These are phyloP conservation scores for Drosophila repletoides DNA, from an alignment of 1,140 invertebrate species.

Conservation along the genomic window DNA sequence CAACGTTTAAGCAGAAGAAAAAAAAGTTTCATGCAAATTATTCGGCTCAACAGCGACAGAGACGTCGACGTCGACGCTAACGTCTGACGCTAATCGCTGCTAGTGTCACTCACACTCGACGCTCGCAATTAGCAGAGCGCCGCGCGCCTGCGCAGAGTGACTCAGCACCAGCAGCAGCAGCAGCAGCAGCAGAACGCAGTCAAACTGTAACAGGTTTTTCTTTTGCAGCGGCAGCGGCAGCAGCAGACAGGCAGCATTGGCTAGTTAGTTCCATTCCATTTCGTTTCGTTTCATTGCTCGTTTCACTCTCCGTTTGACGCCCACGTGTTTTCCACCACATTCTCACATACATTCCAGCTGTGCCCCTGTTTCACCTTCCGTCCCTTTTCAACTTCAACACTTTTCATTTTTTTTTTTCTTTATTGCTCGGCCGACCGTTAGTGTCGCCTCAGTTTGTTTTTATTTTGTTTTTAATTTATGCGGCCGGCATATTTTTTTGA, in stretches of 20 bases:
- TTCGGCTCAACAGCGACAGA: constrained; percentile 39
- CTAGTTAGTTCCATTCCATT: constrained; percentile 37
- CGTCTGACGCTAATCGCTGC: constrained; percentile 63
- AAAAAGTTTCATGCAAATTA: constrained; percentile 71
- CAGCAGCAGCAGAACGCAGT: constrained; percentile 13
- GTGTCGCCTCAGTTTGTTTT: constrained; percentile 43
- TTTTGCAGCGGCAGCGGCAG: not conserved
- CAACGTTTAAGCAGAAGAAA: constrained; percentile 61
- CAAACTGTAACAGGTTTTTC: constrained; percentile 44
- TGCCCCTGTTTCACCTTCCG: not conserved
- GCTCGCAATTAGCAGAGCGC: constrained; percentile 62
- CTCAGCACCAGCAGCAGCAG: constrained; percentile 21
- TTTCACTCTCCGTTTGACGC: constrained; percentile 43
- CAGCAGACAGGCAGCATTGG: constrained; percentile 26
- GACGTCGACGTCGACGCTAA: constrained; percentile 4
- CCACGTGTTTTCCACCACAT: constrained; percentile 27
- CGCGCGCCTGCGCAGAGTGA: constrained; percentile 61
- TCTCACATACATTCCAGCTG: not conserved
- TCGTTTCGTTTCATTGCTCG: constrained; percentile 27
- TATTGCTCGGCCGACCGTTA: constrained; percentile 24
- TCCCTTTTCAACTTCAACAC: not conserved
- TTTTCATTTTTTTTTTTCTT: constrained; percentile 6
- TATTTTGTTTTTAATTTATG: constrained; percentile 49
- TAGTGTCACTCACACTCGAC: constrained; percentile 69
- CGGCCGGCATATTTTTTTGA: constrained; percentile 60